Evolutionary conservation across 1,140 invertebrate species (phyloP).

Genomic region (Anastatus disparis): DNA sequence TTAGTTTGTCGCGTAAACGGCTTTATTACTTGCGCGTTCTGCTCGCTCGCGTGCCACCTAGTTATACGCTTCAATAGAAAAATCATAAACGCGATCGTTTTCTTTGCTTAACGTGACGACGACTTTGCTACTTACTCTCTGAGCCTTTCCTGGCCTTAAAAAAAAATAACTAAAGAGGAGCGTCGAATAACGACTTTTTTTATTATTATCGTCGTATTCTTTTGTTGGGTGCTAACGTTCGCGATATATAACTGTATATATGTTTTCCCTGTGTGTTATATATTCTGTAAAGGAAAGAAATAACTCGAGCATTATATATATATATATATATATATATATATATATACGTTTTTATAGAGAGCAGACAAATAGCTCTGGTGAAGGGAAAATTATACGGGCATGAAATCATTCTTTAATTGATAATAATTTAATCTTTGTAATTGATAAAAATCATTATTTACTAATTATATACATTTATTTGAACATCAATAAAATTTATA

Average conservation of each 20-base stretch:
- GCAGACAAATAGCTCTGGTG: neutral
- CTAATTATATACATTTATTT: no score
- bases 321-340: no score
- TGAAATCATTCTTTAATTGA: no score
- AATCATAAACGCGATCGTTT: constrained; percentile 55
- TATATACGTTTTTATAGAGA: neutral
- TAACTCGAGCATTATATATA: no score
- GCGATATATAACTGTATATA: neutral
- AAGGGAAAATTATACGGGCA: neutral
- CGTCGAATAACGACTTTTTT: constrained; percentile 31
- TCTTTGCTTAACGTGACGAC: constrained; percentile 18
- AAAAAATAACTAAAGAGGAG: constrained; percentile 5
- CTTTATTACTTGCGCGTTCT: constrained; percentile 59
- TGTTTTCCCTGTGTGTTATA: neutral
- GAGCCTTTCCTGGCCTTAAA: neutral
- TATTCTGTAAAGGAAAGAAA: neutral
- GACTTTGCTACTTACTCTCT: neutral
- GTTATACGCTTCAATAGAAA: constrained; percentile 63
- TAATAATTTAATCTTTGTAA: no score
- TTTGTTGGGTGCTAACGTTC: constrained; percentile 21
- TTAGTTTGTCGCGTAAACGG: constrained; percentile 64
- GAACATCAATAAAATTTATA: no score
- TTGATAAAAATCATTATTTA: no score
- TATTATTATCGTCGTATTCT: constrained; percentile 12
- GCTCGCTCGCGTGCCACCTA: constrained; percentile 55